These are phyloP conservation scores for Stenotaenia linearis DNA, from an alignment of 2,888 invertebrate species.

Conservation along the genomic window DNA sequence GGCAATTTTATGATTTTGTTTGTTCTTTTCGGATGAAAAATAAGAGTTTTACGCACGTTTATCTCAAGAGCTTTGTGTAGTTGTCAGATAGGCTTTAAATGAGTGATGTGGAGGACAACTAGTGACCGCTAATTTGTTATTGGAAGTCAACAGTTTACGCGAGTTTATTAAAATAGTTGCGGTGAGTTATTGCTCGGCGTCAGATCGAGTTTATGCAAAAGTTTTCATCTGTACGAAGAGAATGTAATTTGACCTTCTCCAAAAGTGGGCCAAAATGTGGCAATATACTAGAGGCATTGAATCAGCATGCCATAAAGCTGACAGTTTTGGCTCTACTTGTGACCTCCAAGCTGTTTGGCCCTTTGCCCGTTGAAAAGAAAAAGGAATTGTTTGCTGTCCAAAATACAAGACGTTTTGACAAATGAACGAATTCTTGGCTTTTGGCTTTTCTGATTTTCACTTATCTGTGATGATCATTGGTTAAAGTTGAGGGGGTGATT, in stretches of 20 bases:
- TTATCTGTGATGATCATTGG: too few relatives aligned
- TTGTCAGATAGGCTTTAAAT: too few relatives aligned
- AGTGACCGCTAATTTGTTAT: too few relatives aligned
- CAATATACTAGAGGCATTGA: background rate
- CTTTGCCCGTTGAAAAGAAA: background rate
- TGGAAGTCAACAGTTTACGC: too few relatives aligned
- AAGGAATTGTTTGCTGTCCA: background rate
- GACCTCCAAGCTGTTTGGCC: background rate
- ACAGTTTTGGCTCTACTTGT: background rate
- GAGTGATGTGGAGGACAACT: too few relatives aligned
- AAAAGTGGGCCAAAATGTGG: background rate
- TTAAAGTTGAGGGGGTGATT: too few relatives aligned
- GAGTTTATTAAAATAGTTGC: too few relatives aligned
- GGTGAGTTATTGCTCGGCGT: too few relatives aligned
- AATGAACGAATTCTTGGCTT: background rate
- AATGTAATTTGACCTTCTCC: background rate
- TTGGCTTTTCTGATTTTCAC: background rate
- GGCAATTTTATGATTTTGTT: too few relatives aligned
- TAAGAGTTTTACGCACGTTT: too few relatives aligned
- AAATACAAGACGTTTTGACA: background rate
- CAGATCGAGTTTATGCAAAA: background rate
- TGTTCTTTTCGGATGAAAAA: too few relatives aligned
- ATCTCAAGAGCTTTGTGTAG: too few relatives aligned
- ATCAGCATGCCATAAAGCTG: background rate
- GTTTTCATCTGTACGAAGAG: background rate